phyloP scores from a whole-genome alignment of 2,797 vertebrate species.

The Hippopotamyrus pictus region DNA sequence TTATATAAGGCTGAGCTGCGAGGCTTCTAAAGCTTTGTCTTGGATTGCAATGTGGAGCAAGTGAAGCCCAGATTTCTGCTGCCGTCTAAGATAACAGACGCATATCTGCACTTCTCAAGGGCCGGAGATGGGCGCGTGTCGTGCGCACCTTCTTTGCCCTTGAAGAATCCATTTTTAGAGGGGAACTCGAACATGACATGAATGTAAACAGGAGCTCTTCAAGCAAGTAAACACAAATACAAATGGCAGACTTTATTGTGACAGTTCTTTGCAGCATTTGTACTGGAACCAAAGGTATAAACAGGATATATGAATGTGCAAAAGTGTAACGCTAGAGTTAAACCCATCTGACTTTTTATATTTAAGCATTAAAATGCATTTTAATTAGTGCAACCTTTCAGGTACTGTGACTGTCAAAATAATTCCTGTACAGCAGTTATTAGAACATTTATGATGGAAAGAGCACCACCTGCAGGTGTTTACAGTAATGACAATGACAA shows the following conservation, averaged over 20 bases:
- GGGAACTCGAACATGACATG: background rate
- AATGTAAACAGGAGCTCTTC: background rate
- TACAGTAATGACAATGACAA: background rate
- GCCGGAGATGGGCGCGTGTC: background rate
- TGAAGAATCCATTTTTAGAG: background rate
- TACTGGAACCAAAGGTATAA: background rate
- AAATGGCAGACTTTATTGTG: background rate
- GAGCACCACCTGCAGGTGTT: background rate
- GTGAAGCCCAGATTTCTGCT: background rate
- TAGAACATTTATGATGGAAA: background rate
- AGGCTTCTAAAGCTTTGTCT: background rate
- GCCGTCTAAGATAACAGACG: background rate
- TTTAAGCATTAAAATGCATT: background rate
- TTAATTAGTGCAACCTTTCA: background rate
- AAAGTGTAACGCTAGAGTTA: background rate
- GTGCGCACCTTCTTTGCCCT: background rate
- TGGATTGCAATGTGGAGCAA: background rate
- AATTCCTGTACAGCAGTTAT: background rate
- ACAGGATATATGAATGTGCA: background rate
- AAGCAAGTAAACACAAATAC: background rate
- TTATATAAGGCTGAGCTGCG: background rate
- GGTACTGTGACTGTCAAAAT: background rate
- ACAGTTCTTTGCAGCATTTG: background rate
- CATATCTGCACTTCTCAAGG: background rate
- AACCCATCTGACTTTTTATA: background rate